Conservation (phyloP, 2,888 invertebrate species). For the Eumacrocentrus americanus region DNA sequence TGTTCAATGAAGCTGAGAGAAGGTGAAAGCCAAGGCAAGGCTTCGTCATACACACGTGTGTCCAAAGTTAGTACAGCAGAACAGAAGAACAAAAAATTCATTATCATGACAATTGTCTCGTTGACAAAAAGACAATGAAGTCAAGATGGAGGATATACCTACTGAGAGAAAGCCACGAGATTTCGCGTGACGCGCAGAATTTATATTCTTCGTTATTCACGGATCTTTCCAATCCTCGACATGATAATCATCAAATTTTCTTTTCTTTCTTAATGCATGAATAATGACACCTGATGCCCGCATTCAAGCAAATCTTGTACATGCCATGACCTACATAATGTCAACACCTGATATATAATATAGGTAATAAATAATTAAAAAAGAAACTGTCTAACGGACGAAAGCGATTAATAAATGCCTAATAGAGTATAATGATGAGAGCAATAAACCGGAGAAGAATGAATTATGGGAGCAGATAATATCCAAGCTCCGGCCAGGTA, state of each 20-base stretch:
- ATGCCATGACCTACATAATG: slow-evolving; percentile 7
- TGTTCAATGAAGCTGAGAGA: not conserved
- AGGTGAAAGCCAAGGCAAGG: not conserved
- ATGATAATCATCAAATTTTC: slow-evolving; percentile 1
- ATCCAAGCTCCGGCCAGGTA: no score
- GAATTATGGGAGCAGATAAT: not conserved
- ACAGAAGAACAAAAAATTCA: not conserved
- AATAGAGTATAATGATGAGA: not conserved
- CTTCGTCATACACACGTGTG: not conserved
- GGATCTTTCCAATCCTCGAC: not conserved
- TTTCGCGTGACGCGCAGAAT: slow-evolving; percentile 18
- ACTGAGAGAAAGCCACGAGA: slow-evolving; percentile 12
- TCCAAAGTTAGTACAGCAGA: not conserved
- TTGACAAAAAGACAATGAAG: not conserved
- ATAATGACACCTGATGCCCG: slow-evolving; percentile 1
- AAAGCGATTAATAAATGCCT: not conserved
- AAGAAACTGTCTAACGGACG: not conserved
- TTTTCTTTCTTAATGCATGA: slow-evolving; percentile 11
- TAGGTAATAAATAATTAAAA: no score
- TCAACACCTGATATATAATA: no score
- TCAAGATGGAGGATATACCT: not conserved
- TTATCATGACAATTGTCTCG: not conserved
- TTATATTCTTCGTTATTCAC: not conserved
- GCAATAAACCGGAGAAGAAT: not conserved
- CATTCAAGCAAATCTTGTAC: slow-evolving; percentile 2